phyloP scores from a whole-genome alignment of 2,888 invertebrate genomes.

The Eupithecia pulchellata region DNA sequence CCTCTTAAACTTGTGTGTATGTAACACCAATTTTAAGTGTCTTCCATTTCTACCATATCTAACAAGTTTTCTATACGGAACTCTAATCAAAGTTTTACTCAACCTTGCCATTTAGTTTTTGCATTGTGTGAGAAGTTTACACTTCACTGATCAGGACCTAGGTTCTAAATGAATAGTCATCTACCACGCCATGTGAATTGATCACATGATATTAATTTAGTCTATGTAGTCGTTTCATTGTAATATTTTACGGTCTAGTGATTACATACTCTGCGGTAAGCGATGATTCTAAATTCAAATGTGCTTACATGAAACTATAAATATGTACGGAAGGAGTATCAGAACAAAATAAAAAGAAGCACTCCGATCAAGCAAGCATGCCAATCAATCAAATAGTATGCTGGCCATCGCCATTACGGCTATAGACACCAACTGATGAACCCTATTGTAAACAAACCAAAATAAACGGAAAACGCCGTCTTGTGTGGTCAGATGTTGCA shows the following conservation, averaged over 20 bases:
- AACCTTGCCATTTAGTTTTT: conserved; percentile 42
- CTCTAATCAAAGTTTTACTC: conserved; percentile 6
- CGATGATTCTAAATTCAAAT: conserved; percentile 13
- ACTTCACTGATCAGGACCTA: conserved; percentile 65
- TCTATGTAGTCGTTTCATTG: conserved; percentile 14
- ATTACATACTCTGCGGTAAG: conserved; percentile 1
- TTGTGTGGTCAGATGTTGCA: no score
- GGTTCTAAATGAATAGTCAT: conserved; percentile 47
- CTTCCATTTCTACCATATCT: background rate
- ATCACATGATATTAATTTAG: conserved; percentile 21
- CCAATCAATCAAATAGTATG: no score
- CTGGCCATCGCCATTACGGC: no score
- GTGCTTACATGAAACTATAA: no score
- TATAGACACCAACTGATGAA: no score
- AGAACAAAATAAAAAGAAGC: no score
- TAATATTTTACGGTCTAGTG: conserved; percentile 15
- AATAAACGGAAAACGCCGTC: no score
- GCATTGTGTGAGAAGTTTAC: conserved; percentile 69
- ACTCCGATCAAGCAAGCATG: no score
- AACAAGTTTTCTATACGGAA: conserved; percentile 14
- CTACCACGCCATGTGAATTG: conserved; percentile 51
- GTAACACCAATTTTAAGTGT: background rate
- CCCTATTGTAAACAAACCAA: no score
- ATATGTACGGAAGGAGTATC: no score
- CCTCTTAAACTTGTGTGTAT: background rate